Evolutionary conservation across 2,113 vertebrate genomes (phyloP).

Genomic region (cattle (Bos taurus)): ARS-UCD2.0 NC_037339.1:11178001-11178500

Average conservation of each 20-base stretch:
- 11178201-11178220: neutral
- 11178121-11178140: neutral
- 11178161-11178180: neutral
- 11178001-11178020: neutral
- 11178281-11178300: neutral
- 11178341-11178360: neutral
- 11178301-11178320: neutral
- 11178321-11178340: neutral
- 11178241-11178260: neutral
- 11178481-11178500: neutral
- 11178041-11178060: neutral
- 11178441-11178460: neutral
- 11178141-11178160: neutral
- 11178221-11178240: neutral
- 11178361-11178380: neutral
- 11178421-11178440: neutral
- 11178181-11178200: neutral
- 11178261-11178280: neutral
- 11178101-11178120: neutral
- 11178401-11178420: neutral
- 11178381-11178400: neutral
- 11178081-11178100: neutral
- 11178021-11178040: neutral
- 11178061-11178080: conserved; percentile 9
- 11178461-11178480: neutral